These are phyloP conservation scores for Caenorhabditis sp. DNA, from an alignment of 2,888 invertebrate genomes.

Conservation along the genomic window DNA sequence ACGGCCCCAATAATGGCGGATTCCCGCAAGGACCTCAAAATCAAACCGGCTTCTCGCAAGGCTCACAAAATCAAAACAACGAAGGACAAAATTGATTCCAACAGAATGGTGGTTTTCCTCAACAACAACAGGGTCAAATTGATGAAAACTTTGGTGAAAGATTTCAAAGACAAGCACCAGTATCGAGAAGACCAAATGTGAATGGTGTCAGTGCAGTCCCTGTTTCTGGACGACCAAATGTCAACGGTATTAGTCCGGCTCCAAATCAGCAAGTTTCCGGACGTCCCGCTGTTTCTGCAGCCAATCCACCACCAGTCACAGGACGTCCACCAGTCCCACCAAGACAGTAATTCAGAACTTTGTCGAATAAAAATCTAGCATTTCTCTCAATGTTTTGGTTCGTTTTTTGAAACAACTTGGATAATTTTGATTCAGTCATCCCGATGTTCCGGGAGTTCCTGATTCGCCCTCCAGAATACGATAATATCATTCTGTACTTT, in stretches of 20 bases:
- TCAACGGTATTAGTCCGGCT: background rate
- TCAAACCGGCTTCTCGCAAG: background rate
- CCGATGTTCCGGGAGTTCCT: no score
- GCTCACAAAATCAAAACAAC: background rate
- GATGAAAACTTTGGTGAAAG: background rate
- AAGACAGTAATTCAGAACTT: background rate
- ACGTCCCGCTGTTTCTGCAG: background rate
- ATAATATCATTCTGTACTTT: no score
- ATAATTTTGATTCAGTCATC: no score
- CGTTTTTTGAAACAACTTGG: no score
- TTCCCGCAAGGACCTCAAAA: no score
- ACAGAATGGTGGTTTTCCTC: background rate
- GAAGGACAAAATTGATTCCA: background rate
- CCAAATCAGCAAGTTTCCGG: background rate
- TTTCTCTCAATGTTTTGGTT: no score
- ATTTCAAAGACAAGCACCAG: no score
- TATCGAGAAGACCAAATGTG: background rate
- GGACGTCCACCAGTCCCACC: background rate
- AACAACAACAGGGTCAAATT: background rate
- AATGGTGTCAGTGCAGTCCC: background rate
- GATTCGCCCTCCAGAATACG: no score
- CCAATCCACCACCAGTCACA: background rate
- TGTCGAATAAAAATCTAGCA: background rate
- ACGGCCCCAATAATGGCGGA: background rate
- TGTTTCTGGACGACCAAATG: background rate